Evolutionary conservation across 2,113 vertebrate species (phyloP), one percentile per base, ranked within the genome.

Genomic region (Bufo gargarizans): DNA sequence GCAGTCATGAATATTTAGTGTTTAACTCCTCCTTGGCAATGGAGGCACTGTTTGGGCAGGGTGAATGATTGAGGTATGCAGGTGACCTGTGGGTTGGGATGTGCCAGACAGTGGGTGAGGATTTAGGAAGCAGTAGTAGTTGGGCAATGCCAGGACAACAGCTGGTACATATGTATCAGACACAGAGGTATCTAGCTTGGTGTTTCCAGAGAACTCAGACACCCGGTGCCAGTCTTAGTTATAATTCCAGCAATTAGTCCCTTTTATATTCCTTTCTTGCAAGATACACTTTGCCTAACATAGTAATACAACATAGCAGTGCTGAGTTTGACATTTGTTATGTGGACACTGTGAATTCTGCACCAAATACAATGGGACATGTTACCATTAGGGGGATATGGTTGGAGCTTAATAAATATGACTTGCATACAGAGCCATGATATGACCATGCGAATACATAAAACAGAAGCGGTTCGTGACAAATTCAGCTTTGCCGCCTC

Each of bases 1-100:
- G 86, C 90, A 91, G 88, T 80, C 90, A 90, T 91, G 91, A 91
- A 84, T 89, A 90, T 85, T 91, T 90, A 92, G 77, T 90, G 84
- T 86, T 87, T 84, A 88, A 84, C 87, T 74, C 71, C 58, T 84
- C n/a, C 71, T 11, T 80, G 10, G 63, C 86, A 49, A 19, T 17
- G 17, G 45, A 33, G 85, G 47, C 22, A 78, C n/a, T 19, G 20
- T 63, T 56, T 77, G 77, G 50, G 72, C 45, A 80, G 12, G 50
- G 84, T 61, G 58, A 56, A 67, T 7, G 47, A 79, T 67, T 63
- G 58, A 53, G 77, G 17, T 74, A 50, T 49, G 61, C 49, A 72
- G 74, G 33, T 80, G 86, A 90, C 81, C 53, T 50, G 80, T 65
- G 58, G 80, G 80, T 77, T 82, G 53, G 78, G 12, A 71, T 59